Evolutionary conservation across 1,140 invertebrate genomes (phyloP).

Genomic region (Formica exsecta): DNA sequence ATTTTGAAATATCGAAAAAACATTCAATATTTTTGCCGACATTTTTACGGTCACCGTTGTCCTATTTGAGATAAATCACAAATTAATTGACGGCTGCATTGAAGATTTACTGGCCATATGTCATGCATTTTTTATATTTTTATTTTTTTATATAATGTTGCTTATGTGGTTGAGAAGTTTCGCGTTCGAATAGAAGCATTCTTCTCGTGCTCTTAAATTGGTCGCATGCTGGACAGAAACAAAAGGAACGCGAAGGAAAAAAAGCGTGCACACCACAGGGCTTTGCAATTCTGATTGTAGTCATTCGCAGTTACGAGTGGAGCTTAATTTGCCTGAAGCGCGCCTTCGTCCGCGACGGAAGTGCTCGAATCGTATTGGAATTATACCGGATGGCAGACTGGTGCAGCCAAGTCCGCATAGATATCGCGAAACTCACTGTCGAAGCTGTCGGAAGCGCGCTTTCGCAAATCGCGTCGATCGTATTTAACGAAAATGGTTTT

Average conservation of each 20-base stretch:
- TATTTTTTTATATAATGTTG: background rate
- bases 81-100: background rate
- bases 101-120: background rate
- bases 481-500: conserved; percentile 59
- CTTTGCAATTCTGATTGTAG: conserved; percentile 72
- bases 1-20: background rate
- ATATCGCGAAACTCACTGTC: conserved; percentile 32
- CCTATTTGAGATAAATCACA: background rate
- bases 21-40: background rate
- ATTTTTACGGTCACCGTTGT: background rate
- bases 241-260: conserved; percentile 14
- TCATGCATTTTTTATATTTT: background rate
- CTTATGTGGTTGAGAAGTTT: background rate
- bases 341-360: conserved; percentile 25
- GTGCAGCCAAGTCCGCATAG: background rate
- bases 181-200: background rate
- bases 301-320: conserved; percentile 55
- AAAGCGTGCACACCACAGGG: conserved; percentile 1
- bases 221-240: background rate
- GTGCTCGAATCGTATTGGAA: conserved; percentile 49
- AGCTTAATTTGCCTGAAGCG: conserved; percentile 66
- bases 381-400: conserved; percentile 12
- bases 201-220: background rate
- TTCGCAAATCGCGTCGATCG: conserved; percentile 43
- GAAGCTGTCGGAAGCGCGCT: conserved; percentile 13